phyloP scores from a whole-genome alignment of 1,140 invertebrate species.

The Drosophila lacertosa region DNA sequence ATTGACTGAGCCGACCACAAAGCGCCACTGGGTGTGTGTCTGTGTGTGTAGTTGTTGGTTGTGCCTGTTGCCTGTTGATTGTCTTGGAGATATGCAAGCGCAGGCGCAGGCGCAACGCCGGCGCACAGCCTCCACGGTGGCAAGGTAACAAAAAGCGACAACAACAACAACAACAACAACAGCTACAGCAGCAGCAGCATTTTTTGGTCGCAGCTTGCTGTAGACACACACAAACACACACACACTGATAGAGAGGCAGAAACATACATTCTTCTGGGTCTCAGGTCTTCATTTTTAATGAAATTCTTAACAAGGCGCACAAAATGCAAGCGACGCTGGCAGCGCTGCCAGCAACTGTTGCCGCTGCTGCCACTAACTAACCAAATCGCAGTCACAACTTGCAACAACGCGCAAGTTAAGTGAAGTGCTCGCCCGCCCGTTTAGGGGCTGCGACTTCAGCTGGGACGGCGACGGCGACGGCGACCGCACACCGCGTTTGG shows the following conservation, averaged over 20 bases:
- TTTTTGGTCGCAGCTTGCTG: slow-evolving; percentile 41
- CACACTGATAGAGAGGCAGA: slow-evolving; percentile 10
- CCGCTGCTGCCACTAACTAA: slow-evolving; percentile 59
- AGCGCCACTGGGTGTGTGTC: slow-evolving; percentile 60
- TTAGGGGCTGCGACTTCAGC: slow-evolving; percentile 59
- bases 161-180: slow-evolving; percentile 57
- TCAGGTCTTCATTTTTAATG: slow-evolving; percentile 83
- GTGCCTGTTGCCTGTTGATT: slow-evolving; percentile 68
- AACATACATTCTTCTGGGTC: slow-evolving; percentile 78
- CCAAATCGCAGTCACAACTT: slow-evolving; percentile 67
- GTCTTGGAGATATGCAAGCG: slow-evolving; percentile 77
- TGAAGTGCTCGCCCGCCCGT: slow-evolving; percentile 71
- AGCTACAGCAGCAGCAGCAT: slow-evolving; percentile 53
- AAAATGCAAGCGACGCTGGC: slow-evolving; percentile 61
- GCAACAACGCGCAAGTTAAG: slow-evolving; percentile 55
- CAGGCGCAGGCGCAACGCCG: slow-evolving; percentile 72
- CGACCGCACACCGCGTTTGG: slow-evolving; percentile 80
- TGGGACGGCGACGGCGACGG: slow-evolving; percentile 24
- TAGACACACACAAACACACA: slow-evolving; percentile 22
- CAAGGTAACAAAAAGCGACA: slow-evolving; percentile 78
- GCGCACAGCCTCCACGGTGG: slow-evolving; percentile 77
- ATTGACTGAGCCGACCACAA: slow-evolving; percentile 54
- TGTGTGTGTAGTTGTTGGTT: slow-evolving; percentile 15
- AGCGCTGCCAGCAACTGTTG: slow-evolving; percentile 30
- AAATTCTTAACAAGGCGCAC: slow-evolving; percentile 83